phyloP scores from a whole-genome alignment of 2,797 vertebrate species.

The Alcedo atthis region DNA sequence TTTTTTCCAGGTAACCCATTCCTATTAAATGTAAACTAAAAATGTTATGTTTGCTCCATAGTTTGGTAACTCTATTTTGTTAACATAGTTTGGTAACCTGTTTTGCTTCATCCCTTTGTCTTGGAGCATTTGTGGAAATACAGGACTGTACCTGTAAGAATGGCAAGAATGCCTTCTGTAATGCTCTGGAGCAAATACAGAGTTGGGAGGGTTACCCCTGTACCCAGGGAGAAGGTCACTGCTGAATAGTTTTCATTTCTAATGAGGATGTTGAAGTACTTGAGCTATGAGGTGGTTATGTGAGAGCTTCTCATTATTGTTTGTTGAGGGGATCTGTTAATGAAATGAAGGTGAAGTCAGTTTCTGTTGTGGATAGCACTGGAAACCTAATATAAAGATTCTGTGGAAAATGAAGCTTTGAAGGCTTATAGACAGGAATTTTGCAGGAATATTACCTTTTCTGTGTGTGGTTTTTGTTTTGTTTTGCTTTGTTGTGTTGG shows the following conservation, averaged over 20 bases:
- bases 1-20: not conserved
- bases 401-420: not conserved
- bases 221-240: not conserved
- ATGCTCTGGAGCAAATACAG: not conserved
- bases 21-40: not conserved
- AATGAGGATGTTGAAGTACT: not conserved
- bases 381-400: not conserved
- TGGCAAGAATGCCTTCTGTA: not conserved
- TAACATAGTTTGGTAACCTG: not conserved
- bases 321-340: conserved; percentile 1
- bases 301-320: not conserved
- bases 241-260: not conserved
- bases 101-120: not conserved
- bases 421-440: not conserved
- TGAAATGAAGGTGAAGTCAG: not conserved
- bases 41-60: not conserved
- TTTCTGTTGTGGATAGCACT: not conserved
- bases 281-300: not conserved
- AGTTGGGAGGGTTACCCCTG: not conserved
- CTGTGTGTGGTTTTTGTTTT: not conserved
- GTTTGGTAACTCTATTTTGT: not conserved
- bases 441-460: not conserved
- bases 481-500: not conserved
- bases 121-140: not conserved
- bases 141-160: not conserved